Base-by-base conservation (phyloP, 2,797 vertebrate genomes). In the Setipinna tenuifilis region DNA sequence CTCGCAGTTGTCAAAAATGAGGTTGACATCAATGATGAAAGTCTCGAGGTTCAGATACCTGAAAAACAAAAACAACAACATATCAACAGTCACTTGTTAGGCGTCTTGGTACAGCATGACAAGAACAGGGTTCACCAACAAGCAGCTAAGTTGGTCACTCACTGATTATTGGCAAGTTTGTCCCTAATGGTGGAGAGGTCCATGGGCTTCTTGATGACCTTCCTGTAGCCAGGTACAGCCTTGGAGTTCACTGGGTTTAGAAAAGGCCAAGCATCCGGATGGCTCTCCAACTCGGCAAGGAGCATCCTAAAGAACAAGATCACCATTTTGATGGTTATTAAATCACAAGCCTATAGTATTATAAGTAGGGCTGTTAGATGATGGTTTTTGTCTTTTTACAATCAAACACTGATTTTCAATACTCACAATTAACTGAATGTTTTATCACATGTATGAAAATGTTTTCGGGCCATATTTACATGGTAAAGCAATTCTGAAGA, bases 1-100 rank as follows among this genome's bases (percentile, higher is more conserved):
- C 95, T 98, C 97, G 94, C 97, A 98, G 96, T 98, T 98, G 94
- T 97, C 96, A 91, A 97, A 97, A 90, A 98, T 97, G 92, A 97
- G 94, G 93, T 96, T 97, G 92, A 97, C 95, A 88, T 98, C 97
- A 57, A 96, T 92, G 81, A 96, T 96, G 92, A 98, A 97, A 5
- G 95, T 95, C 93, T 97, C 97, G 87, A 96, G 94, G 87, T 94
- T 96, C 61, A 94, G 91, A 89, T 97, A 98, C 89, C 97, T 98
- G 86, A 91, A 86, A 95, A n/a, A 3, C 14, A 46, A 17, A 75
- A 91, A 86, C 95, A n/a, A 3, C 14, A 46, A 17, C 59, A 78
- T 78, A 41, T 78, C 6, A 41, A 78, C 16, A 14, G 6, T 78
- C 35, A 78, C 28, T 6, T 65, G 6, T 58, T 58, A 16, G 14